Conservation (phyloP, 1,140 invertebrate species). For the Papilio polytes region DNA sequence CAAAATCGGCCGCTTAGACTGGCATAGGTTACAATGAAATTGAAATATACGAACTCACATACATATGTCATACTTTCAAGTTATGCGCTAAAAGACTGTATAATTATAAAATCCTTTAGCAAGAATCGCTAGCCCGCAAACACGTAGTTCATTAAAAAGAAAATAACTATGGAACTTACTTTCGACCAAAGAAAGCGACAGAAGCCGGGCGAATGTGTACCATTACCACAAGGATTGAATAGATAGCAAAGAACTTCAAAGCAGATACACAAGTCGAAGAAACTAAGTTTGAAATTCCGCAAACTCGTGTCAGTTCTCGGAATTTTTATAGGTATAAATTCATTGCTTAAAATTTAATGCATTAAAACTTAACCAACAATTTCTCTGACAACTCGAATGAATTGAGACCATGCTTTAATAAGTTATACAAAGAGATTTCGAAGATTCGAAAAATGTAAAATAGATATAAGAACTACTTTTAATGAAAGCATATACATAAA, state of each 20-base stretch:
- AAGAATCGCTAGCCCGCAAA: neutral
- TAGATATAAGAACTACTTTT: too few species aligned
- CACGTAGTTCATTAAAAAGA: neutral
- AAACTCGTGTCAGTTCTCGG: neutral
- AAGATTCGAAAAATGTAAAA: too few species aligned
- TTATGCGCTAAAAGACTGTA: too few species aligned
- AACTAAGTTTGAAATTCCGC: neutral
- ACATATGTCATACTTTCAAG: neutral
- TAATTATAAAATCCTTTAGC: neutral
- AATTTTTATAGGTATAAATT: neutral
- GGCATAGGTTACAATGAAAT: neutral
- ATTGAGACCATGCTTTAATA: neutral
- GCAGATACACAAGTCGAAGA: neutral
- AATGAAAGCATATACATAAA: too few species aligned
- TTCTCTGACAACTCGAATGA: neutral
- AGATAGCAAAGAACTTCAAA: neutral
- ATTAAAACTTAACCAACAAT: neutral
- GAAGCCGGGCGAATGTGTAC: neutral
- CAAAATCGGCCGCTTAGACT: neutral
- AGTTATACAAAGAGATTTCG: neutral
- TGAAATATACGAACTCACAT: neutral
- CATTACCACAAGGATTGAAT: neutral
- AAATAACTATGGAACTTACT: neutral
- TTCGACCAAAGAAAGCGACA: conserved; percentile 13
- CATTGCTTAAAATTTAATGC: neutral